These are phyloP conservation scores for Bufotes viridis DNA, from an alignment of 2,797 vertebrate genomes.

Conservation along the genomic window DNA sequence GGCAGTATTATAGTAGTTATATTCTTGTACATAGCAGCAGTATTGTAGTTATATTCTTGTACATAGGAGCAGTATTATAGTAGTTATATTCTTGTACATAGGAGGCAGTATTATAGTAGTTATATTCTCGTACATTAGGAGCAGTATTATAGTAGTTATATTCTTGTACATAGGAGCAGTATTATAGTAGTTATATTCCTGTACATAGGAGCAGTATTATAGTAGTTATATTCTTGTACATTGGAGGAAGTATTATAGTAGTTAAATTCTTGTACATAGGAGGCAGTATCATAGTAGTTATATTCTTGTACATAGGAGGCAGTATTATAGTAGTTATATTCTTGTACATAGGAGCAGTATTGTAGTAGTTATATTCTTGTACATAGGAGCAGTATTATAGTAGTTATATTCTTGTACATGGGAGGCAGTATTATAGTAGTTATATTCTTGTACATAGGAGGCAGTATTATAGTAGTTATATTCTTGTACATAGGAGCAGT, in stretches of 20 bases:
- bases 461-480: not conserved
- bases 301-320: not conserved
- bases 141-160: conserved; percentile 1
- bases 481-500: not conserved
- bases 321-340: not conserved
- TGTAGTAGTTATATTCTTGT: conserved; percentile 1
- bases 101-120: not conserved
- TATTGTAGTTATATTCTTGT: conserved; percentile 3
- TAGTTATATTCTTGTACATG: too few relatives aligned
- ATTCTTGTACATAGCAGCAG: not conserved
- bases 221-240: not conserved
- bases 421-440: not conserved
- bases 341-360: not conserved
- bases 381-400: not conserved
- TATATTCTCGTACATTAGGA: not conserved
- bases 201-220: not conserved
- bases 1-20: not conserved
- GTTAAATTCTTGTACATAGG: not conserved
- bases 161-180: not conserved
- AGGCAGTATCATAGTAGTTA: not conserved
- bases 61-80: not conserved
- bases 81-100: conserved; percentile 1
- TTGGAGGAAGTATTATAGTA: not conserved
- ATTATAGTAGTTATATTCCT: not conserved
- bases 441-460: not conserved